Conservation (phyloP, 2,888 invertebrate genomes). For the Teleogryllus oceanicus region DNA sequence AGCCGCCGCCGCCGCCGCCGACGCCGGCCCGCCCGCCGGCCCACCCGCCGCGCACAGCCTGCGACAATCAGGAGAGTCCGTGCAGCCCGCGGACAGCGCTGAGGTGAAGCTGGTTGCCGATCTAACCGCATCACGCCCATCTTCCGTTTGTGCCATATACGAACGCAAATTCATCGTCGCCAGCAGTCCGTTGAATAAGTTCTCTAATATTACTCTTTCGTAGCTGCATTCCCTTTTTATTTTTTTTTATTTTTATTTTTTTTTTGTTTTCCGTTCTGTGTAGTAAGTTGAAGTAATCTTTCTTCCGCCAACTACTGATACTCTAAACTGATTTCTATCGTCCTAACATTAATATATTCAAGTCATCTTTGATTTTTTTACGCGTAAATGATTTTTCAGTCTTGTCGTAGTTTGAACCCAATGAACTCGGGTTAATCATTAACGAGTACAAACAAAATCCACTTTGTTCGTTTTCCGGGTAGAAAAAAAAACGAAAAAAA, state of each 20-base stretch:
- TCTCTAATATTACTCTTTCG: neutral
- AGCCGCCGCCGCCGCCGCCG: no score
- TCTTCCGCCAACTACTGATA: neutral
- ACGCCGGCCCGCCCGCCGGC: neutral
- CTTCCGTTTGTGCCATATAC: slow-evolving; percentile 18
- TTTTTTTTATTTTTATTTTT: neutral
- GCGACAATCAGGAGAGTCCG: neutral
- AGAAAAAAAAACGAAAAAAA: neutral
- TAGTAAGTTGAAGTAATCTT: neutral
- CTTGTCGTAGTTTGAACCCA: no score
- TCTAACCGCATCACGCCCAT: neutral
- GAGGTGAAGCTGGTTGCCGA: neutral
- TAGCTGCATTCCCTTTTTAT: neutral
- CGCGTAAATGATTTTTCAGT: no score
- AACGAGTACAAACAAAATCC: slow-evolving; percentile 10
- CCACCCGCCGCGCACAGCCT: neutral
- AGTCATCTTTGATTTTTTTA: no score
- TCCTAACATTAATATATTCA: neutral
- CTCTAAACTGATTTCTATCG: neutral
- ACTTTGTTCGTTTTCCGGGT: slow-evolving; percentile 3
- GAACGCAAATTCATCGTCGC: slow-evolving; percentile 2
- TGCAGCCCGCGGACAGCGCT: neutral
- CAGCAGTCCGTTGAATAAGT: slow-evolving; percentile 10
- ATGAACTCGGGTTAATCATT: neutral
- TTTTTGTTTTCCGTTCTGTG: slow-evolving; percentile 5